A percentile compares a stretch with the other conserved stretches of the same genome.
These are phyloP conservation scores for Nomada hirtipes DNA, from an alignment of 2,888 invertebrate genomes.

Conservation along the genomic window DNA sequence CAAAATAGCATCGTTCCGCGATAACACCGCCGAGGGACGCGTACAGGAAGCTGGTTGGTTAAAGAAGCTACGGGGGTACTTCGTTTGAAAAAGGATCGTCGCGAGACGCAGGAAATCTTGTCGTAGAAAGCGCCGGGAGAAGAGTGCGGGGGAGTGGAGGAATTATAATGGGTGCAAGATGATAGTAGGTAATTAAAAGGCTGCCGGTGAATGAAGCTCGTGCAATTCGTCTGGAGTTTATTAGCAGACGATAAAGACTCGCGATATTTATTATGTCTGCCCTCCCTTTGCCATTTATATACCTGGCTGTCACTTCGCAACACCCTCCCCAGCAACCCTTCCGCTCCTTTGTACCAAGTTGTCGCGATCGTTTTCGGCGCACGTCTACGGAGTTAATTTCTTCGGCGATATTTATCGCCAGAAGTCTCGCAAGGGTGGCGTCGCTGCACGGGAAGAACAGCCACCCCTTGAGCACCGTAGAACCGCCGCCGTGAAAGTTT, in stretches of 20 bases:
- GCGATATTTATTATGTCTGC: constrained; percentile 63
- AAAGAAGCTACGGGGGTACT: background rate
- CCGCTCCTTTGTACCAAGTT: background rate
- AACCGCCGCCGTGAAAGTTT: constrained; percentile 73
- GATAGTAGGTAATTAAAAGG: constrained; percentile 63
- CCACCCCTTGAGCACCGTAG: background rate
- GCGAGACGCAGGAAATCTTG: constrained; percentile 1
- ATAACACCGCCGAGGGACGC: background rate
- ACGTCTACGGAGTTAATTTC: constrained; percentile 30
- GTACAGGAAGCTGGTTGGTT: no score
- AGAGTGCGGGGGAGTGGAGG: background rate
- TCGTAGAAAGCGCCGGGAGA: constrained; percentile 12
- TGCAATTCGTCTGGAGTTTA: constrained; percentile 60
- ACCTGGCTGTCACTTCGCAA: constrained; percentile 1
- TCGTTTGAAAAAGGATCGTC: background rate
- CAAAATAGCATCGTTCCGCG: background rate
- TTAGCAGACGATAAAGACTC: constrained; percentile 52
- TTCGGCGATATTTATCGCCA: constrained; percentile 31
- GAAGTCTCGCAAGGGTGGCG: background rate
- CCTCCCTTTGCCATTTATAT: background rate
- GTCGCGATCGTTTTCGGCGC: constrained; percentile 25
- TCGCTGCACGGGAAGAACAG: background rate
- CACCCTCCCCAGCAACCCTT: background rate
- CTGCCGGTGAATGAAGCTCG: constrained; percentile 51
- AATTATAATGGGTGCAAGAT: constrained; percentile 21